phyloP scores from a whole-genome alignment of 1,140 invertebrate species.

The Bradysia coprophila region DNA sequence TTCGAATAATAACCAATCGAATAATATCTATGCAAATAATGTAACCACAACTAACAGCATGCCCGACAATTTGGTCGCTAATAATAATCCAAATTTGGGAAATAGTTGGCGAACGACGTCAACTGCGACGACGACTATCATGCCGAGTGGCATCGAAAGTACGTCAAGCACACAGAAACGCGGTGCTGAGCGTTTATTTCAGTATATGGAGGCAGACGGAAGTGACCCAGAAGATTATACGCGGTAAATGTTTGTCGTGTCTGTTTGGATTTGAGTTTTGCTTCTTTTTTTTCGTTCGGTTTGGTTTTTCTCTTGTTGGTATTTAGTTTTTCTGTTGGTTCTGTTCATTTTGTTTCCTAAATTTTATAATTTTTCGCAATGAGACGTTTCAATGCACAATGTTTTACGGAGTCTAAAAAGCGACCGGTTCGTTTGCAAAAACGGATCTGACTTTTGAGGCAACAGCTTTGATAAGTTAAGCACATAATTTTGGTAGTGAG shows the following conservation, averaged over 20 bases:
- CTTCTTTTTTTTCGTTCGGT: background rate
- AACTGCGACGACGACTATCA: background rate
- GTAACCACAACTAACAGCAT: background rate
- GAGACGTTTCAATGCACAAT: no score
- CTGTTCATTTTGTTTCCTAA: background rate
- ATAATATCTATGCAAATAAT: no score
- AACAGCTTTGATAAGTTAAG: no score
- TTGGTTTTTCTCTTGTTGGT: no score
- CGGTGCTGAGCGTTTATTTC: slow-evolving; percentile 23
- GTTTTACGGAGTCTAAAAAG: no score
- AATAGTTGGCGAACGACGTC: slow-evolving; percentile 16
- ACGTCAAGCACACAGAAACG: slow-evolving; percentile 14
- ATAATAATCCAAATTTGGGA: slow-evolving; percentile 15
- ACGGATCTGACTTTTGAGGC: no score
- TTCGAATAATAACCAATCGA: no score
- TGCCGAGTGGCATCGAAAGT: background rate
- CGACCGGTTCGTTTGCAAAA: no score
- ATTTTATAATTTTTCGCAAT: no score
- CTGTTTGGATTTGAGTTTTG: background rate
- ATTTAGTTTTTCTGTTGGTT: background rate
- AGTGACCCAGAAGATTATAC: slow-evolving; percentile 26
- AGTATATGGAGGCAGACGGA: slow-evolving; percentile 24
- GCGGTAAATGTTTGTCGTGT: slow-evolving; percentile 19
- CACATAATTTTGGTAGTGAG: no score
- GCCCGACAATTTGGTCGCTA: background rate